A percentile compares a stretch with the other conserved stretches of the same genome.
phyloP scores from a whole-genome alignment of 1,140 invertebrate genomes.

The Tetramorium alpestre region DNA sequence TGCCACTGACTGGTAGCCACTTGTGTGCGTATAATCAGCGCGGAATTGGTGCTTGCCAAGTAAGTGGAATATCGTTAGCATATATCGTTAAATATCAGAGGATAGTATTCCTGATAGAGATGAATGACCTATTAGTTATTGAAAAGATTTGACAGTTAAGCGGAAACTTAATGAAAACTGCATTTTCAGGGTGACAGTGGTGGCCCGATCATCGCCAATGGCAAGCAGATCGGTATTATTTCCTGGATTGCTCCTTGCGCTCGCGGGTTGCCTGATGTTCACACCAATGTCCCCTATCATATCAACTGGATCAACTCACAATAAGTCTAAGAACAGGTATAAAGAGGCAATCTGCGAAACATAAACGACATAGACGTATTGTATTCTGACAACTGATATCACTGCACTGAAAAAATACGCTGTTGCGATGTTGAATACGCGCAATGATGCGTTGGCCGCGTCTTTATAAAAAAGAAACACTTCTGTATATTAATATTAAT shows the following conservation, averaged over 20 bases:
- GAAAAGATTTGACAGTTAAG: background rate
- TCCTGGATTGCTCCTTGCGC: slow-evolving; percentile 88
- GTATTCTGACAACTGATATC: background rate
- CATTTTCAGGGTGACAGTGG: slow-evolving; percentile 87
- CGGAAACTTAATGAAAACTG: slow-evolving; percentile 2
- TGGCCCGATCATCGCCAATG: slow-evolving; percentile 80
- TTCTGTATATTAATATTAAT: background rate
- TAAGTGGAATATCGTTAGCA: slow-evolving; percentile 69
- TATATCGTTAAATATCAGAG: background rate
- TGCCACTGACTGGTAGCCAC: slow-evolving; percentile 73
- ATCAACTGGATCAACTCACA: no score
- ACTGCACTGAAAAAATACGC: background rate
- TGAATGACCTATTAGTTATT: background rate
- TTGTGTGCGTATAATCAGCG: slow-evolving; percentile 86
- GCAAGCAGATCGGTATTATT: slow-evolving; percentile 86
- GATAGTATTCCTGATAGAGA: background rate
- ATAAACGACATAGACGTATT: background rate
- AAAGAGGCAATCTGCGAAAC: background rate
- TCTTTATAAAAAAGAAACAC: background rate
- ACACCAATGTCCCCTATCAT: slow-evolving; percentile 83
- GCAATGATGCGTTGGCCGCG: background rate
- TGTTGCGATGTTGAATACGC: background rate
- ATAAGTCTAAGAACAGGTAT: background rate
- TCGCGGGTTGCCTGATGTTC: slow-evolving; percentile 87
- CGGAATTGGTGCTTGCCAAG: slow-evolving; percentile 85